phyloP scores from a whole-genome alignment of 2,797 vertebrate genomes.

The Intellagama lesueurii region DNA sequence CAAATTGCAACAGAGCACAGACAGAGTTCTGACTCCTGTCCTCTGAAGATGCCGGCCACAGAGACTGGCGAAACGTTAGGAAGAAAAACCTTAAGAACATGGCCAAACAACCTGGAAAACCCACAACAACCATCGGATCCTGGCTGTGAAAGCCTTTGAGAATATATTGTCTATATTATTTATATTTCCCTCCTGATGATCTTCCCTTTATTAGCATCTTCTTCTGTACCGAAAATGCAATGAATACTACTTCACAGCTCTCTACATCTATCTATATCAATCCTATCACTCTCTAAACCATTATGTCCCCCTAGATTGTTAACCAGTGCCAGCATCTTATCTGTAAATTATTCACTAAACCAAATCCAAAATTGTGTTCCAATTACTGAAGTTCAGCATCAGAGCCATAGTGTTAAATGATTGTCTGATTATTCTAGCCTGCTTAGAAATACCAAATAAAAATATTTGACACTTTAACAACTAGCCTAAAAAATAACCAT shows the following conservation, averaged over 20 bases:
- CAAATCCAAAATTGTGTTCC: not conserved
- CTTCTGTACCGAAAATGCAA: not conserved
- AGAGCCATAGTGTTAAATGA: not conserved
- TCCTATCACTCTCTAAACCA: not conserved
- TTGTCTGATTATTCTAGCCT: not conserved
- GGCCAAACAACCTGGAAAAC: too few species aligned
- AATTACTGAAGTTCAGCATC: not conserved
- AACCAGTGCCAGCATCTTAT: not conserved
- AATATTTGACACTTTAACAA: constrained; percentile 16
- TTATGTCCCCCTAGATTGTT: not conserved
- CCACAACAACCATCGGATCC: not conserved
- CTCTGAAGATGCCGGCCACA: too few species aligned
- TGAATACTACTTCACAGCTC: not conserved
- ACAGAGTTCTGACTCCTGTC: too few species aligned
- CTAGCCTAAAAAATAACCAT: not conserved
- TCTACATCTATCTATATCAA: not conserved
- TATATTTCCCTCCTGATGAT: not conserved
- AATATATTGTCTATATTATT: not conserved
- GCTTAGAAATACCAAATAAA: not conserved
- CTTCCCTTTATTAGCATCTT: not conserved
- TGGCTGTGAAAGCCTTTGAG: not conserved
- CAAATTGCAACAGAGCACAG: too few species aligned
- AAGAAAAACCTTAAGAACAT: too few species aligned
- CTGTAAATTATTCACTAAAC: not conserved
- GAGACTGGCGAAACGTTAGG: too few species aligned